Conservation (phyloP, 2,888 invertebrate genomes). For the Stictocephala bisonia region DNA sequence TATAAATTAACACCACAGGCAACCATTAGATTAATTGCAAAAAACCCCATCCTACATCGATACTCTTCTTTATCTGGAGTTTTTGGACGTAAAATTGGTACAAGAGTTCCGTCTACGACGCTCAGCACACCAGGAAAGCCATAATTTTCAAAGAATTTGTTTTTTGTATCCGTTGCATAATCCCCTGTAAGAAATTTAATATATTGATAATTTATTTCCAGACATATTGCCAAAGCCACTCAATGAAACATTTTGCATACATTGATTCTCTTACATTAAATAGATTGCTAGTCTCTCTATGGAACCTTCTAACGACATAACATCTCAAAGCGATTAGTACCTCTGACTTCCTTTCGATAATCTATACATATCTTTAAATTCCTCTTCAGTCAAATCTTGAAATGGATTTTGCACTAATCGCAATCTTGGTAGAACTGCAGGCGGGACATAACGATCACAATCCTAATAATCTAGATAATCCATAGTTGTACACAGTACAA, state of each 20-base stretch:
- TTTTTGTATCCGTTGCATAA: background rate
- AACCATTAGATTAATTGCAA: background rate
- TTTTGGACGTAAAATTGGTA: background rate
- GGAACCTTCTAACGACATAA: background rate
- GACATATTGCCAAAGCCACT: background rate
- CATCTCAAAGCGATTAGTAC: background rate
- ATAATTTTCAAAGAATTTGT: slow-evolving; percentile 10
- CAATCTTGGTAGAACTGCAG: background rate
- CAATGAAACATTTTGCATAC: background rate
- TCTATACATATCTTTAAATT: background rate
- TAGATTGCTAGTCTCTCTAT: background rate
- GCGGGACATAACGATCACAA: background rate
- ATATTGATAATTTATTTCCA: background rate
- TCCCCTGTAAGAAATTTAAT: background rate
- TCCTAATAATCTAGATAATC: slow-evolving; percentile 1
- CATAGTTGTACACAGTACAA: background rate
- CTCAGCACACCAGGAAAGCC: background rate
- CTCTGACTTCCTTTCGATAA: background rate
- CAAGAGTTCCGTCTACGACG: background rate
- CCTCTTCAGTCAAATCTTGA: background rate
- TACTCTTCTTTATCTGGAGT: slow-evolving; percentile 22
- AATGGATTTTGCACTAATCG: background rate
- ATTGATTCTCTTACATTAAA: no score
- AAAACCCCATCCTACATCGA: background rate
- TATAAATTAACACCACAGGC: slow-evolving; percentile 4